Base-by-base conservation (phyloP, 2,113 vertebrate species). In the Vulpes lagopus region DNA sequence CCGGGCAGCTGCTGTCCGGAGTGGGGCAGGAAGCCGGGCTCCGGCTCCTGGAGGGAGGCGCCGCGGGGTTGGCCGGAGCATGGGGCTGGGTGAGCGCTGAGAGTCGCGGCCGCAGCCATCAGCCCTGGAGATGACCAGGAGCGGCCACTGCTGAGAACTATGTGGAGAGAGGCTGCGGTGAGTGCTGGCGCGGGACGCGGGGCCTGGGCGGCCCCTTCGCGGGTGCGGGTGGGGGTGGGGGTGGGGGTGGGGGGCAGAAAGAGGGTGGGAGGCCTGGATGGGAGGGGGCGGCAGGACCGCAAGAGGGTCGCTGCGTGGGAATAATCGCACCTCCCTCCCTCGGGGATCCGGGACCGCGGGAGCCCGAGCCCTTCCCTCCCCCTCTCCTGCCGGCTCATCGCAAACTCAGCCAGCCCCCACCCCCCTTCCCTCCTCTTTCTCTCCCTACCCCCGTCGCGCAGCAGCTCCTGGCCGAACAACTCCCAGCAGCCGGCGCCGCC, bases 101-200 rank as follows among this genome's bases (percentile, higher is more conserved):
- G 78, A 94, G 76, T 93, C 78, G 64, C 55, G 86, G 96, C 65
- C 82, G 38, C 65, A 43, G 84, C 96, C 64, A 64, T 93, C 96
- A 57, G 98, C 98, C 98, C 98, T 81, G 97, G 98, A 98, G 97
- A 98, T 98, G 98, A 98, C 97, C 97, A 89, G 95, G 97, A 97
- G 96, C 96, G 97, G 98, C 98, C 98, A 92, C 92, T 81, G 98
- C 90, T 87, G 97, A 98, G 98, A 99, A 99, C 99, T 99, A 99
- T 99, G 99, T 99, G 99, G 99, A 99, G 99, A 98, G 99, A 99
- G 99, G 98, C 99, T 99, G 99, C 99, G 99, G 99, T 99, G 98
- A 99, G 99, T 99, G 99, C 95, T 2, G 92, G 96, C n/a, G 92
- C 69, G 96, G 96, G 96, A 95, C 90, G 65, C 71, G 11, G 82